Percentiles rank a stretch among this genome's conserved stretches.
Evolutionary conservation across 2,888 invertebrate species (phyloP).

Genomic region (Cataglyphis albicans): DNA sequence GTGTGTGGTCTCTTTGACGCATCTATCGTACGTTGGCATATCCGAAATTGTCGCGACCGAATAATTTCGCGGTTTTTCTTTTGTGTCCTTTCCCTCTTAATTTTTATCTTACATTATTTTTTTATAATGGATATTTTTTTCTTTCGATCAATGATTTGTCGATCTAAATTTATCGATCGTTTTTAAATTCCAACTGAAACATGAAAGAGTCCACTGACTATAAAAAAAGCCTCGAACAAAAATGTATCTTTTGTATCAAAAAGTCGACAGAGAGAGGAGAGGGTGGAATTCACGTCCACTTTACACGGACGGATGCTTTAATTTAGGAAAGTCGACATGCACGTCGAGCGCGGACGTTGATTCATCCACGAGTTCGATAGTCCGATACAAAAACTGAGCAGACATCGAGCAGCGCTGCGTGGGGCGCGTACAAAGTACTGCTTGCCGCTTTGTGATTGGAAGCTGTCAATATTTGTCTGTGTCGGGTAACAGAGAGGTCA

Average conservation of each 20-base stretch:
- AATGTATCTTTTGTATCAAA: constrained; percentile 60
- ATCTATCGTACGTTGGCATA: neutral
- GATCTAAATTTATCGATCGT: constrained; percentile 1
- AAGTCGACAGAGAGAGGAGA: constrained; percentile 46
- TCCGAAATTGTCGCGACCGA: constrained; percentile 10
- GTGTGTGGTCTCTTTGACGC: constrained; percentile 34
- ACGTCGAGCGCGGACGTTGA: constrained; percentile 69
- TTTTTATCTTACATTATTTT: neutral
- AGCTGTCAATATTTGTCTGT: constrained; percentile 81
- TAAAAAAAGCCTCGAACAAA: constrained; percentile 33
- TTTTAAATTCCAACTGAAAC: constrained; percentile 36
- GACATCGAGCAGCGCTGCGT: constrained; percentile 64
- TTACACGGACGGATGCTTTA: constrained; percentile 62
- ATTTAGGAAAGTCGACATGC: constrained; percentile 73
- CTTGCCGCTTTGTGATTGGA: constrained; percentile 69
- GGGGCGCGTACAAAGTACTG: constrained; percentile 70
- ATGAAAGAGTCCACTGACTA: neutral
- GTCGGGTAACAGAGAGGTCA: constrained; percentile 76
- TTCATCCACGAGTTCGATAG: constrained; percentile 66
- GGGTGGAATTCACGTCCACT: constrained; percentile 28
- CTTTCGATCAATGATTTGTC: neutral
- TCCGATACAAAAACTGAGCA: constrained; percentile 71
- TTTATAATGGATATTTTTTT: neutral
- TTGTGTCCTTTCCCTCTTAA: neutral
- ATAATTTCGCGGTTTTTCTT: constrained; percentile 19